Evolutionary conservation across 2,888 invertebrate genomes (phyloP), one percentile per base, ranked within the genome.

Genomic region (Dicyrtomina minuta): DNA sequence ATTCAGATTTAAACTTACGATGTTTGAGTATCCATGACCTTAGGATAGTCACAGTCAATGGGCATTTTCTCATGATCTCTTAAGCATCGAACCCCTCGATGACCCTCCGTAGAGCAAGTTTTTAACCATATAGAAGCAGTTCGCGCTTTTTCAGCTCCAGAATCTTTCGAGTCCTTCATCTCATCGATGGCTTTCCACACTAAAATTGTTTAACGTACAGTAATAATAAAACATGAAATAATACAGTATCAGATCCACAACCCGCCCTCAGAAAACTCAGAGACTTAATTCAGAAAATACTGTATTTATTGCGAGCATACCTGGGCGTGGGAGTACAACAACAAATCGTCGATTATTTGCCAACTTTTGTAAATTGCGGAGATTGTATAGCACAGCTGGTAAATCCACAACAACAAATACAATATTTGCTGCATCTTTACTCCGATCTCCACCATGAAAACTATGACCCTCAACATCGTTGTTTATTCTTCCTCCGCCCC

Each of bases 91-190:
- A 76, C 62, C 41, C 75, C 74, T 24, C 70, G 72, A 61, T 74
- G 74, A 3, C 70, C 65, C 22, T 70, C 49, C 10, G 65, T 33
- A 33, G 72, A 55, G 15, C 73, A 70, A 20, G 43, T 56, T 65
- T 75, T 74, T 6, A 77, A 58, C 77, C 77, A 77, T 1, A 68
- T 66, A 15, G 68, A 73, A 8, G 72, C 69, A 22, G n/a, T 44
- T 15, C 71, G 64, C 15, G 77, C 77, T 49, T 71, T 71, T 12
- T 61, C 17, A 12, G 72, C 65, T 2, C 68, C 71, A n/a, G 68
- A 71, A 20, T 65, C 72, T 13, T 72, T 67, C 4, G 72, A 51
- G 15, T 75, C 75, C 60, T 77, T 77, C 70, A 77, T 53, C n/a
- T 69, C 70, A 62, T 77, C 75, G 55, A 77, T 43, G 4, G 71